Base-by-base conservation (phyloP, 35 echinoderm and acorn worm species). In the Stichopus chloronotus region DNA sequence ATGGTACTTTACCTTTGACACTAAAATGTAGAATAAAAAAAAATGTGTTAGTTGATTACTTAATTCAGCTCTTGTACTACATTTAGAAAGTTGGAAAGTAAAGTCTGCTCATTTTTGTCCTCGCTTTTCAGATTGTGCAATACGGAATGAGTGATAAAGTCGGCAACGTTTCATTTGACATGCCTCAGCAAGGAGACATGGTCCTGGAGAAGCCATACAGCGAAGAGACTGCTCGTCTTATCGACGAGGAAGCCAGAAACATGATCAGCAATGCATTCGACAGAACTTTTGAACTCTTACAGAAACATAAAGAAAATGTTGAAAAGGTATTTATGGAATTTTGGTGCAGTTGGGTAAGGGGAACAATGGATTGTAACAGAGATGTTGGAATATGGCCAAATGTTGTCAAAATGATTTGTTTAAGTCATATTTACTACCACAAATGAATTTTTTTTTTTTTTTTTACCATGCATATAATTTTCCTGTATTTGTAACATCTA, bases 161-260 rank as follows among this genome's bases (percentile, higher is more conserved):
- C 1, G 97, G 97, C 78, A 99, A 99, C 56, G 93, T 99, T 52
- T 99, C 97, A 22, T 99, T 99, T 76, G 97, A 99, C 78, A 79
- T 96, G 56, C 97, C 97, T 7, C 97, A 96, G 61, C 93, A 99
- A 91, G 97, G 97, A 19, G 97, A 99, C 78, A 93, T 96, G 92
- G 95, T 99, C 3, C 53, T 99, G 53, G 97, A 99, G 81, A 99
- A 99, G 59, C 97, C 97, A 1, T 99, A 99, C 94, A 99, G 97
- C 60, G 97, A 99, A 91, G 91, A 94, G 23, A 99, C 97, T 2
- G 97, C 97, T 25, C 86, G 77, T 7, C 78, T 99, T 52, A 99
- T 99, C 63, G 97, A 99, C 58, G 78, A 96, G 24, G 97, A 99
- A 91, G 97, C 94, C 6, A 65, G 97, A 8, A 71, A 93, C 10